Evolutionary conservation across 2,113 vertebrate genomes (phyloP).

Genomic region (Zootoca vivipara): DNA sequence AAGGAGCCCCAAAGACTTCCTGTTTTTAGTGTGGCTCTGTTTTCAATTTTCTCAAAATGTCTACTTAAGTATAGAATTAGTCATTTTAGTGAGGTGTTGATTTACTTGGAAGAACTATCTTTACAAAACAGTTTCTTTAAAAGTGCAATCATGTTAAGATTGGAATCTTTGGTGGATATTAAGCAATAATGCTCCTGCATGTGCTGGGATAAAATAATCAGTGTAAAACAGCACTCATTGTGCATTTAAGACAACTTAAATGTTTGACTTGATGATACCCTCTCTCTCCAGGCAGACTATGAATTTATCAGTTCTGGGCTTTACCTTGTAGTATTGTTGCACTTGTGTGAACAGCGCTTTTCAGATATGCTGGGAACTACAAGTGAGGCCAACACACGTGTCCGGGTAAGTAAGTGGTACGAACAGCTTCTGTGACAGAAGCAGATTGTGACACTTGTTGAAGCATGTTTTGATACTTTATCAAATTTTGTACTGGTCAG

Average conservation of each 20-base stretch:
- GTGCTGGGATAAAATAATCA: neutral
- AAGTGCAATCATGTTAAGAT: neutral
- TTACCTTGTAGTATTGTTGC: slow-evolving; percentile 95
- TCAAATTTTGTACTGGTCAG: neutral
- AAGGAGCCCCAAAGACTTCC: neutral
- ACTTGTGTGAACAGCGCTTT: slow-evolving; percentile 96
- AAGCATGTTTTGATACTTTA: neutral
- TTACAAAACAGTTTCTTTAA: neutral
- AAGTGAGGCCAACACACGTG: slow-evolving; percentile 85
- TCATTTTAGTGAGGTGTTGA: neutral
- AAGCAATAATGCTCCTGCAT: neutral
- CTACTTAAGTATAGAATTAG: neutral
- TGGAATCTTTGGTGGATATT: neutral
- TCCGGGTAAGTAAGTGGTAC: slow-evolving; percentile 88
- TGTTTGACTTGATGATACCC: slow-evolving; percentile 35
- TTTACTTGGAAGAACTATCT: neutral
- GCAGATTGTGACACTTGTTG: neutral
- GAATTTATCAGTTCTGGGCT: slow-evolving; percentile 98
- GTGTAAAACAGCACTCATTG: slow-evolving; percentile 24
- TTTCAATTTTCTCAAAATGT: neutral
- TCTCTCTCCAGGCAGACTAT: slow-evolving; percentile 87
- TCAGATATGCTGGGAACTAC: slow-evolving; percentile 94
- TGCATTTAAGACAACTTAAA: neutral
- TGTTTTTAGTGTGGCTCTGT: neutral
- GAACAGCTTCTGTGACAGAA: slow-evolving; percentile 5